Percentiles rank a stretch among this genome's conserved stretches.
Evolutionary conservation across 2,888 invertebrate genomes (phyloP).

Genomic region (Drosophila colorata): DNA sequence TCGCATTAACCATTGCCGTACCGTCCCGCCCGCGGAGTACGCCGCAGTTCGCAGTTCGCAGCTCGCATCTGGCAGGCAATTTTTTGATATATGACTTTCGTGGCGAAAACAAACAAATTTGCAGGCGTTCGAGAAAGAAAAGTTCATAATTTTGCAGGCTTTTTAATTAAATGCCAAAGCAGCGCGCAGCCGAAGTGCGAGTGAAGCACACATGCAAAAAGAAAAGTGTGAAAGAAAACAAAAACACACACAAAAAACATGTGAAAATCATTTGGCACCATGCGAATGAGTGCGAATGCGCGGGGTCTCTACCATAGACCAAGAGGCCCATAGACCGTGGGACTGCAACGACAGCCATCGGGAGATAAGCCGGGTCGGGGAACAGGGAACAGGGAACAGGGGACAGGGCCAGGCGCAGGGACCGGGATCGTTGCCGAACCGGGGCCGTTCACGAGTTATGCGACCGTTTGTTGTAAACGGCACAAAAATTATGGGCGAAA

Average conservation of each 20-base stretch:
- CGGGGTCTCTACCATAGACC: background rate
- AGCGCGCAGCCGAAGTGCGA: slow-evolving; percentile 35
- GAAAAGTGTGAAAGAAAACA: slow-evolving; percentile 67
- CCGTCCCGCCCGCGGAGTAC: background rate
- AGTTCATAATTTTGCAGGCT: slow-evolving; percentile 74
- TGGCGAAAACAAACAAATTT: slow-evolving; percentile 70
- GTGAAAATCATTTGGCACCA: slow-evolving; percentile 77
- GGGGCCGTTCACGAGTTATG: slow-evolving; percentile 61
- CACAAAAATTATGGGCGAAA: slow-evolving; percentile 76
- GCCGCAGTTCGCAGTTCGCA: slow-evolving; percentile 1
- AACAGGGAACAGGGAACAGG: background rate
- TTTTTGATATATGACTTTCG: slow-evolving; percentile 67
- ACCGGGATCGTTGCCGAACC: slow-evolving; percentile 16
- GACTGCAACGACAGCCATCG: slow-evolving; percentile 53
- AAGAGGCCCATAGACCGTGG: slow-evolving; percentile 35
- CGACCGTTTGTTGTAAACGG: slow-evolving; percentile 75
- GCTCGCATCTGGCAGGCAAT: slow-evolving; percentile 50
- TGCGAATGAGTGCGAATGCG: slow-evolving; percentile 32
- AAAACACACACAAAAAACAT: slow-evolving; percentile 53
- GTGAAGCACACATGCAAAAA: slow-evolving; percentile 43
- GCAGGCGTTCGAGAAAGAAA: slow-evolving; percentile 77
- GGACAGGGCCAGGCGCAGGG: slow-evolving; percentile 4
- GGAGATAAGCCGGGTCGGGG: slow-evolving; percentile 55
- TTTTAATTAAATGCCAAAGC: slow-evolving; percentile 73
- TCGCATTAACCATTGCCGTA: slow-evolving; percentile 22